Base-by-base conservation (phyloP, 2,888 invertebrate species). In the Synanthedon andrenaeformis region DNA sequence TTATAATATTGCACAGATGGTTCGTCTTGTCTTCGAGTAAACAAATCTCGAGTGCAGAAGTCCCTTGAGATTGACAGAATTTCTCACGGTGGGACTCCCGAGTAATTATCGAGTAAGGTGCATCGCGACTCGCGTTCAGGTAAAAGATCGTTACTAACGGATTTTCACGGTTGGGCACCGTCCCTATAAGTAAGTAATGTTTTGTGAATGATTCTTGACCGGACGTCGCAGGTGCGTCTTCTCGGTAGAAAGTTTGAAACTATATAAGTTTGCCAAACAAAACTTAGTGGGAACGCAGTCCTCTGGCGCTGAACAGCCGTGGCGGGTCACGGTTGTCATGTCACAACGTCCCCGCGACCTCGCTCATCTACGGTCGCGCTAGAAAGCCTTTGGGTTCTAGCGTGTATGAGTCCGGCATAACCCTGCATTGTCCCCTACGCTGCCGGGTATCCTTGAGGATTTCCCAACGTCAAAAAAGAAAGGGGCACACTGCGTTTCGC, bases 151-250 rank as follows among this genome's bases (percentile, higher is more conserved):
- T 45, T 45, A 13, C 12, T 85, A 87, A 86, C 86, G 86, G 79
- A 81, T 74, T 86, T 82, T 69, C 66, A 79, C 76, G 86, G 74
- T 80, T 67, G 70, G 71, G 57, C 60, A 69, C 61, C 71, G 78
- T 66, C 81, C 75, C 82, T 72, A 70, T 74, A 73, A 76, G 69
- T 60, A 23, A 23, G 4, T 23, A 23, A 59, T 60, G 68, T 70
- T 59, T 65, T 64, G 59, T 55, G 57, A 58, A 56, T 23, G 17
- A 17, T 8, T 19, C 54, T 48, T 62, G 62, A 67, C 70, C 73
- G 79, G 76, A 76, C 65, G 69, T 57, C 62, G 65, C 79, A 79
- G 79, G 84, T 81, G 79, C 63, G 52, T 52, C 54, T 55, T 52
- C 49, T 45, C 14, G 13, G 23, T 45, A 2, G 35, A 35, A 35